These are phyloP conservation scores for Tragelaphus strepsiceros DNA, from an alignment of 2,113 vertebrate genomes.

Conservation along the genomic window DNA sequence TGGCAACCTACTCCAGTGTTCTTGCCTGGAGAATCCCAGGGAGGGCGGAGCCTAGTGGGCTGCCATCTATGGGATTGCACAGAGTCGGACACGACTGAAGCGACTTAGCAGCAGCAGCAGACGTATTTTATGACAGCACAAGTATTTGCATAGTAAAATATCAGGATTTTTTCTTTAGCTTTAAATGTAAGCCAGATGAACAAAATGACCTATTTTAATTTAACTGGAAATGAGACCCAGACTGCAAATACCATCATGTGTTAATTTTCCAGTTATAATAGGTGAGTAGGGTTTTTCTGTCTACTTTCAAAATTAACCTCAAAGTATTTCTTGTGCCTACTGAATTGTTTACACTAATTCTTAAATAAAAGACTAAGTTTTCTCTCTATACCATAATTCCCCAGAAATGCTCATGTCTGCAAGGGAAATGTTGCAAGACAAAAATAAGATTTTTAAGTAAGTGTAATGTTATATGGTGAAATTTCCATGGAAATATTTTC, in stretches of 20 bases:
- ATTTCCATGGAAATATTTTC: conserved; percentile 65
- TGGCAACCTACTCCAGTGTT: no score
- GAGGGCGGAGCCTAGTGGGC: no score
- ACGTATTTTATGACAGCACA: background rate
- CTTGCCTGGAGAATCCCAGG: no score
- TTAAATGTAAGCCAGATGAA: background rate
- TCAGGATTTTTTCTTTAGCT: background rate
- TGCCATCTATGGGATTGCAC: no score
- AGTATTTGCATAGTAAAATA: background rate
- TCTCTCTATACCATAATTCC: background rate
- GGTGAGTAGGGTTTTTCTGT: background rate
- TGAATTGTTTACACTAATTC: conserved; percentile 28
- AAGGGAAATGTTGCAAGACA: conserved; percentile 46
- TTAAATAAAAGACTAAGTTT: conserved; percentile 17
- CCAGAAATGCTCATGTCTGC: conserved; percentile 20
- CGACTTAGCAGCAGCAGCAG: no score
- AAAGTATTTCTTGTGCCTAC: conserved; percentile 26
- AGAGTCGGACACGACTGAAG: no score
- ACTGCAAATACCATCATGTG: background rate
- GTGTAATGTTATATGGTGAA: conserved; percentile 23
- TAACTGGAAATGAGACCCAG: background rate
- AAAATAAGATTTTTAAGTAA: conserved; percentile 47
- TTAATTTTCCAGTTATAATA: conserved; percentile 19
- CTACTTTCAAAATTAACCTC: conserved; percentile 28
- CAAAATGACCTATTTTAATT: background rate